Base-by-base conservation (phyloP, 2,113 vertebrate species). In the Petrocephalus microphthalmus region DNA sequence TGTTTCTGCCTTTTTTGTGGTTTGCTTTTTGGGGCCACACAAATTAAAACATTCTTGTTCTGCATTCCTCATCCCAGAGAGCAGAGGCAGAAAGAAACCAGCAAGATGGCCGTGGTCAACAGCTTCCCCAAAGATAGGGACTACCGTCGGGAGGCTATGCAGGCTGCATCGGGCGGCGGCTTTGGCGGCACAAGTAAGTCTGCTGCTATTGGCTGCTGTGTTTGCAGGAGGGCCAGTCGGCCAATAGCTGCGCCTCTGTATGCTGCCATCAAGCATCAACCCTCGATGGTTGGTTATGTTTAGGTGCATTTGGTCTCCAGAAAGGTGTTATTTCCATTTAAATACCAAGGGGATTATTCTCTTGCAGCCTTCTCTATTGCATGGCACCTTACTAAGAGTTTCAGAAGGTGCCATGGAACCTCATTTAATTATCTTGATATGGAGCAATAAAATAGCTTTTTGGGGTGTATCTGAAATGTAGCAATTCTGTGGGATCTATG, bases 61-160 rank as follows among this genome's bases (percentile, higher is more conserved):
- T 88, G 57, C 85, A 7, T 1, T 13, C 22, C 22, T 56, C 71
- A 0, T 54, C 33, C 71, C 92, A 99, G 98, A 95, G 98, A 99
- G 91, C 98, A 99, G 92, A 96, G 98, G 90, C 98, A 98, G 94
- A 99, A 98, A 94, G 98, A 99, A 94, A 94, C 97, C 91, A 97
- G 96, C 92, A 98, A 97, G 94, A 95, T 97, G 95, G 95, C 96
- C 91, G 94, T 96, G 74, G 92, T 95, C 91, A 99, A 99, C 95
- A 99, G 96, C 94, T 99, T 99, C 93, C 98, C 98, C 88, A 97
- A 97, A 95, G 98, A 99, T 94, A 96, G 98, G 94, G 98, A 99
- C 95, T 99, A 99, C 96, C 97, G 98, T 96, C 97, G 98, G 95
- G 98, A 99, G 96, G 96, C 98, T 94, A 98, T 99, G 96, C 98